A percentile compares a stretch with the other conserved stretches of the same genome.
Evolutionary conservation across 1,140 invertebrate genomes (phyloP).

Genomic region (Marisa cornuarietis): DNA sequence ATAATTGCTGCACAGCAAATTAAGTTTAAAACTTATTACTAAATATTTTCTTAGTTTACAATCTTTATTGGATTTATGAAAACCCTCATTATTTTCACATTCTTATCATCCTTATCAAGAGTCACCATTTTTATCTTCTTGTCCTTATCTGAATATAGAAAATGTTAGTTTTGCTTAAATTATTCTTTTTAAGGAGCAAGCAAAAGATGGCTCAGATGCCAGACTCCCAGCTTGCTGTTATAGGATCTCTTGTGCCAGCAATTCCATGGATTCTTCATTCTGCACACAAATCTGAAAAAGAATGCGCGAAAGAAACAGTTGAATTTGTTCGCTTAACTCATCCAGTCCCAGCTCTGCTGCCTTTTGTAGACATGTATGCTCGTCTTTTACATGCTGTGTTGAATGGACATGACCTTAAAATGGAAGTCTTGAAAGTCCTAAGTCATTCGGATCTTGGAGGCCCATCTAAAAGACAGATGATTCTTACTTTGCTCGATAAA

Average conservation of each 20-base stretch:
- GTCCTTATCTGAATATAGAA: too few species aligned
- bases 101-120: too few species aligned
- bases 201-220: constrained; percentile 27
- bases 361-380: constrained; percentile 52
- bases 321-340: constrained; percentile 57
- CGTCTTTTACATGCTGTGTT: constrained; percentile 50
- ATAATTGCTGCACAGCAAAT: too few species aligned
- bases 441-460: constrained; percentile 50
- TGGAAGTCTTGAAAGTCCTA: constrained; percentile 38
- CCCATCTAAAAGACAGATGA: constrained; percentile 39
- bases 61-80: too few species aligned
- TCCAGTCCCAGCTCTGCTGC: constrained; percentile 44
- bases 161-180: too few species aligned
- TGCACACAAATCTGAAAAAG: constrained; percentile 46
- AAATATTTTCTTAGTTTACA: too few species aligned
- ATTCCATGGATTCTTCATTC: constrained; percentile 55
- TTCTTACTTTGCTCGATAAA: constrained; percentile 36
- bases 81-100: too few species aligned
- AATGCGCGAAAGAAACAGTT: constrained; percentile 46
- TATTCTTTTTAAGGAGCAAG: constrained; percentile 9
- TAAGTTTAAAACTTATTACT: too few species aligned
- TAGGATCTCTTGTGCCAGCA: constrained; percentile 47
- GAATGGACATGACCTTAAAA: constrained; percentile 46
- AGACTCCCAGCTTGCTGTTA: constrained; percentile 51
- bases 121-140: too few species aligned